These are phyloP conservation scores for Anastrepha obliqua DNA, from an alignment of 1,140 invertebrate species.

Conservation along the genomic window DNA sequence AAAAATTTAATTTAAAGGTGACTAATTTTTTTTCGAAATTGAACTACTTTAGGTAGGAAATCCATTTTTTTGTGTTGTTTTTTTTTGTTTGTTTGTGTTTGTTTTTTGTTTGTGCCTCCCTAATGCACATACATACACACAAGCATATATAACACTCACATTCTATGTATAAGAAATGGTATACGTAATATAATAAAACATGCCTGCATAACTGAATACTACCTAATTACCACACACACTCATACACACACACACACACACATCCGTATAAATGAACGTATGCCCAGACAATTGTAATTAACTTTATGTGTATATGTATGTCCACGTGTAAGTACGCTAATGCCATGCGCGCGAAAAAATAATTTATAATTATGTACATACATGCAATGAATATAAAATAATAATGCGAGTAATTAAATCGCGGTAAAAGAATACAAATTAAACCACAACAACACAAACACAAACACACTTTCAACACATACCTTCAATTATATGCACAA, in stretches of 20 bases:
- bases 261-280: neutral
- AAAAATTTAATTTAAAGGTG: too few relatives aligned
- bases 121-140: neutral
- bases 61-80: too few relatives aligned
- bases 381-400: neutral
- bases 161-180: neutral
- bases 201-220: too few relatives aligned
- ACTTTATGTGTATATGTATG: neutral
- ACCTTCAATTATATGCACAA: neutral
- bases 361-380: neutral
- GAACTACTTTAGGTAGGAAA: too few relatives aligned
- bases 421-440: conserved; percentile 4
- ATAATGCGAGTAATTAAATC: conserved; percentile 38
- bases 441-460: neutral
- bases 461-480: neutral
- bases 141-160: neutral
- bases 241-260: neutral
- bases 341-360: neutral
- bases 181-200: neutral
- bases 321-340: neutral
- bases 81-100: too few relatives aligned
- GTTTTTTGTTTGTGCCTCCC: too few relatives aligned
- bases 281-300: too few relatives aligned
- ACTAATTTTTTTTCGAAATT: too few relatives aligned
- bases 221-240: neutral